These are phyloP conservation scores for Xestobium rufovillosum DNA, from an alignment of 2,888 invertebrate genomes.

Conservation along the genomic window DNA sequence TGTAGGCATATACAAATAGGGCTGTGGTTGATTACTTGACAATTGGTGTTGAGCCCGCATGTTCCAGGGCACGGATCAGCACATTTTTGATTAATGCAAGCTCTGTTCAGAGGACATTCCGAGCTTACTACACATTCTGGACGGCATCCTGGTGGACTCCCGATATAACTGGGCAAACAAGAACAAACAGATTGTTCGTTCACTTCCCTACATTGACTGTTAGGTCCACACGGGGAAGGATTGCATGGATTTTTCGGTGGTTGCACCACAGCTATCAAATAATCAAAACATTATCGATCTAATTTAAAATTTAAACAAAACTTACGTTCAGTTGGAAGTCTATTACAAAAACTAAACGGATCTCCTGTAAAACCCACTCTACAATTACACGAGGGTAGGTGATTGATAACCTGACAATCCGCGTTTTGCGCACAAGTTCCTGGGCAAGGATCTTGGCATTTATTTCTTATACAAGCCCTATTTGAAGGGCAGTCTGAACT, in stretches of 20 bases:
- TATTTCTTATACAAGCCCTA: conserved; percentile 64
- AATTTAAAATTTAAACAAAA: conserved; percentile 12
- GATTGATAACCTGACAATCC: conserved; percentile 66
- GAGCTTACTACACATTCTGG: conserved; percentile 51
- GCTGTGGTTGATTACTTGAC: conserved; percentile 54
- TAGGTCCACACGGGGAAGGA: conserved; percentile 73
- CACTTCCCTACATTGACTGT: conserved; percentile 63
- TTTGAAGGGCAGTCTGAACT: conserved; percentile 64
- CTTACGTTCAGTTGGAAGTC: conserved; percentile 49
- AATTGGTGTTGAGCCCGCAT: conserved; percentile 47
- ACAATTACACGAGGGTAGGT: conserved; percentile 69
- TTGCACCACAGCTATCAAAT: conserved; percentile 38
- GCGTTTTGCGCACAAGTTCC: conserved; percentile 72
- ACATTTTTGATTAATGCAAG: conserved; percentile 39
- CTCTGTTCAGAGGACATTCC: conserved; percentile 47
- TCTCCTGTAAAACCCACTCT: conserved; percentile 59
- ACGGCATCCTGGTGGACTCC: conserved; percentile 54
- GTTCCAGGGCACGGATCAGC: conserved; percentile 47
- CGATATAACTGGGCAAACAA: conserved; percentile 52
- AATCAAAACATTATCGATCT: no score
- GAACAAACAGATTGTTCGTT: conserved; percentile 51
- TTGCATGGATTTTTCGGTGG: conserved; percentile 53
- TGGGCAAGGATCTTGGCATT: conserved; percentile 70
- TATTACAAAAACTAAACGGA: conserved; percentile 60
- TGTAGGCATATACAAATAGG: conserved; percentile 58